Evolutionary conservation across 2,888 invertebrate genomes (phyloP), one percentile per base, ranked within the genome.

Genomic region (Drosophila tripunctata): DNA sequence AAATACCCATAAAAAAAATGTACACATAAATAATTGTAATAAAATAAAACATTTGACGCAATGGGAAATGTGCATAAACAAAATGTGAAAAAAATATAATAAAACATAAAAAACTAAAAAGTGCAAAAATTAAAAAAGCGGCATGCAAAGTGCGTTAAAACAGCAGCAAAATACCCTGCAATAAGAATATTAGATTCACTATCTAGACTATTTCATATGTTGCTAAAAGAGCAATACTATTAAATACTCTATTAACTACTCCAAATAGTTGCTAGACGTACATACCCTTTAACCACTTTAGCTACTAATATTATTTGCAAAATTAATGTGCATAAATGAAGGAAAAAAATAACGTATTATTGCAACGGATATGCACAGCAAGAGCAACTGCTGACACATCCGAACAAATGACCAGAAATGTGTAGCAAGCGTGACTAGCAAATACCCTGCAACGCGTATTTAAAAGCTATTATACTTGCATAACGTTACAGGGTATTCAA

Each of bases 381-480:
- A 41, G 52, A 52, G 45, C 71, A 55, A 64, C 67, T 70, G 65
- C 74, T 77, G 81, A 63, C 70, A 76, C 50, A 70, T 70, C 65
- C 67, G 66, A 58, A 30, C 35, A 55, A 38, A 45, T 15, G 27
- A 27, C 17, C 30, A 45, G 8, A 24, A 24, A 24, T 1, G 7
- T 3, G 1, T 2, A 10, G n/a, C 14, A 30, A 2, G 17, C 27
- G 0, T 30, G 15, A 44, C 43, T 56, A 5, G n/a, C 4, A 38
- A 4, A 22, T 50, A 57, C 48, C 22, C 36, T 31, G 14, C 7
- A 41, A 1, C 3, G 3, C 1, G 0, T 0, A 5, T 6, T 12
- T 17, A 12, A 15, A 10, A 21, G 1, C 7, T 1, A 10, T 10
- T 6, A 10, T 10, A 2, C 10, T 15, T 14, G 2, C 1, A 14